Percentiles rank a stretch among this genome's conserved stretches.
These are phyloP conservation scores for Rattus rattus DNA, from an alignment of 2,113 vertebrate species.

Conservation along the genomic window DNA sequence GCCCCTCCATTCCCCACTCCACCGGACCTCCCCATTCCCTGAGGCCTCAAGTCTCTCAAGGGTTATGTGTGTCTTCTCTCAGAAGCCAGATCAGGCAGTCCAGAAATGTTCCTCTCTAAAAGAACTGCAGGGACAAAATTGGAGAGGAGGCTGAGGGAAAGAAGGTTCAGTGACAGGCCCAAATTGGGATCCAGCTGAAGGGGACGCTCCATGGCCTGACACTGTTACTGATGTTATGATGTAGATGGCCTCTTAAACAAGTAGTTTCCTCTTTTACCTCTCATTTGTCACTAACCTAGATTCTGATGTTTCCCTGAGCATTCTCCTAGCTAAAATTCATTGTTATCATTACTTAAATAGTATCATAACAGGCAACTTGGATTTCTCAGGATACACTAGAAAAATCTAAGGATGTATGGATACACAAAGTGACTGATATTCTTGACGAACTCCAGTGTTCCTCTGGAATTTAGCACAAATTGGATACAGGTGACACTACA, in stretches of 20 bases:
- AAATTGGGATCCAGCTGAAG: too few relatives aligned
- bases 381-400: constrained; percentile 31
- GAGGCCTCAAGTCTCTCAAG: too few relatives aligned
- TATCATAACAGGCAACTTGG: not conserved
- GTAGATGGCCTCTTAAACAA: not conserved
- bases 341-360: constrained; percentile 26
- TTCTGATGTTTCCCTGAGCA: constrained; percentile 30
- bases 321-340: not conserved
- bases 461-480: not conserved
- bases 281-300: not conserved
- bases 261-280: not conserved
- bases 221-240: too few relatives aligned
- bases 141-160: too few relatives aligned
- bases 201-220: too few relatives aligned
- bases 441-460: not conserved
- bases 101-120: too few relatives aligned
- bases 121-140: too few relatives aligned
- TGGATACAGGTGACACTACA: not conserved
- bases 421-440: not conserved
- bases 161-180: too few relatives aligned
- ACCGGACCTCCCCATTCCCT: too few relatives aligned
- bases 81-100: too few relatives aligned
- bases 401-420: not conserved
- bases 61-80: too few relatives aligned
- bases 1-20: too few relatives aligned